Base-by-base conservation (phyloP, 1,140 invertebrate species). In the Pseudomyrmex dendroicus region DNA sequence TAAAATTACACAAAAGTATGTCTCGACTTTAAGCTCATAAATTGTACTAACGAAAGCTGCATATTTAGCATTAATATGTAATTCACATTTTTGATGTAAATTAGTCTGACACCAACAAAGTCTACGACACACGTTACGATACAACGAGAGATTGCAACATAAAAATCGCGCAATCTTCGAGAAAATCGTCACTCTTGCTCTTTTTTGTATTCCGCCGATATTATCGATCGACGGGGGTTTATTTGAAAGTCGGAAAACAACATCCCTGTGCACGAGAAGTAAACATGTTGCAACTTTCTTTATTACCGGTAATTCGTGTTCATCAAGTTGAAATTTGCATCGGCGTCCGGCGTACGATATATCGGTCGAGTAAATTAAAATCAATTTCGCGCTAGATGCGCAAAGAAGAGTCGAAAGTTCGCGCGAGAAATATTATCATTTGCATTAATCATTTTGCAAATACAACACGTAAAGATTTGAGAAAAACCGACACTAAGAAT, bases 241-340 rank as follows among this genome's bases (percentile, higher is more conserved):
- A 35, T 9, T 44, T n/a, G 4, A 15, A 46, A 66, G 44, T 20
- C 66, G 50, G 54, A 72, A 57, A n/a, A 50, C 54, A 59, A 15
- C 70, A 72, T 35, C 35, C 35, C 35, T 35, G 35, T 35, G 35
- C 35, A 25, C 2, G 2, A 46, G n/a, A 46, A 13, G 13, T 25
- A 12, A 20, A 67, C n/a, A 68, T 25, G 35, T 50, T 48, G 12
- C 56, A 13, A 44, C 57, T 67, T 67, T 72, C 44, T 48, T 80
- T 61, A 80, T 61, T 50, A 20, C 15, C 20, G 8, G 13, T 48
- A 78, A 57, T 72, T 48, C 59, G 35, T 7, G 13, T 5, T 57
- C 20, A 52, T 78, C 48, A 68, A 68, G 44, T 57, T 0, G 15
- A 46, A 70, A 70, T 59, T 61, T 61, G 44, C 44, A 17, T 25